Evolutionary conservation across 1,140 invertebrate species (phyloP).

Genomic region (Diorhabda sublineata): DNA sequence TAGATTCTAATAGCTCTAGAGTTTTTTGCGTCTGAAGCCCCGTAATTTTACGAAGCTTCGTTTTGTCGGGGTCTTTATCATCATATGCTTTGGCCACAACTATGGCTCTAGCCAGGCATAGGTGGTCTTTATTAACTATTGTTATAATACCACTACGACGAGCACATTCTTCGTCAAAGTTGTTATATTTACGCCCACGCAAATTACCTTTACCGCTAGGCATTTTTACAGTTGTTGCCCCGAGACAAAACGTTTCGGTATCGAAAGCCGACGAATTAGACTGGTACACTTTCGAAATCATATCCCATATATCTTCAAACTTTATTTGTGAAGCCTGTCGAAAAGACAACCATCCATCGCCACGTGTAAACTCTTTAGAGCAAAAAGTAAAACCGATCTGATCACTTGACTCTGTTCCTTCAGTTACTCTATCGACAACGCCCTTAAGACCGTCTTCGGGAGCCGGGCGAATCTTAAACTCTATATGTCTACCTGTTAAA

Average conservation of each 20-base stretch:
- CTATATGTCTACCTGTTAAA: constrained; percentile 4
- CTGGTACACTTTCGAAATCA: too few species aligned
- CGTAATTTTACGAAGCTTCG: background rate
- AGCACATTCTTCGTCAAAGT: background rate
- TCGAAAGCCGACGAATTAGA: background rate
- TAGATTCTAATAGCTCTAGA: background rate
- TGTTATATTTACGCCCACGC: constrained; percentile 6
- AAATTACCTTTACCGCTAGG: constrained; percentile 4
- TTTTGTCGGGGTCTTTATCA: constrained; percentile 9
- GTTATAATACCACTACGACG: constrained; percentile 4
- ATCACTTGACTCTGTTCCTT: constrained; percentile 9
- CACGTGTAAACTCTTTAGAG: background rate
- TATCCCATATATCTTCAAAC: too few species aligned
- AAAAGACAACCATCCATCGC: background rate
- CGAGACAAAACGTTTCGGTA: constrained; percentile 7
- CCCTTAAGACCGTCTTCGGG: background rate
- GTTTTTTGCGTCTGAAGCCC: background rate
- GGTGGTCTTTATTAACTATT: constrained; percentile 12
- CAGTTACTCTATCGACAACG: background rate
- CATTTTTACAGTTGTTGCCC: constrained; percentile 10
- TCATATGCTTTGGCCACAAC: constrained; percentile 3
- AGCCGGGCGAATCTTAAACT: background rate
- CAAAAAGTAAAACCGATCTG: constrained; percentile 10
- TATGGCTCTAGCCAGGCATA: constrained; percentile 15
- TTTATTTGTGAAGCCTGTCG: too few species aligned